Evolutionary conservation across 2,797 vertebrate species (phyloP).

Genomic region (Ibycter americanus): DNA sequence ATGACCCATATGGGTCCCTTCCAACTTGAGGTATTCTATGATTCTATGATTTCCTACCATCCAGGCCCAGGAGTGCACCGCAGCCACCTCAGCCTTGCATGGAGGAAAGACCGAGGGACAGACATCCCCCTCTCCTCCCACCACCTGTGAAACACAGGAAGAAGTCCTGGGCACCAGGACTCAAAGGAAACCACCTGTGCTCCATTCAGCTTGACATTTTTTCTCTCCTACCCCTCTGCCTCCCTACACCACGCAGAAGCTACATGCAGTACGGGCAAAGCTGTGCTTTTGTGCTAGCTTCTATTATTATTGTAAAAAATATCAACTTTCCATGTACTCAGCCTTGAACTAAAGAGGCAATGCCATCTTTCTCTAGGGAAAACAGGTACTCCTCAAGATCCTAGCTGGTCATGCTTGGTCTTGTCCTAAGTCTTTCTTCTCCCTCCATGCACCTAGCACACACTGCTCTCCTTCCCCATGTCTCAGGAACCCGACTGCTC

Average conservation of each 20-base stretch:
- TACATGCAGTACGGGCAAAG: neutral
- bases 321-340: neutral
- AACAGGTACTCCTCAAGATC: neutral
- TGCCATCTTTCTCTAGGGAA: neutral
- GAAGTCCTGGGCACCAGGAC: neutral
- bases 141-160: rapidly evolving
- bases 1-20: neutral
- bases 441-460: neutral
- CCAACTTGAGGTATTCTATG: neutral
- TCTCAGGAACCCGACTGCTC: neutral
- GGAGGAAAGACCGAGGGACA: neutral
- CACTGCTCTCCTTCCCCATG: neutral
- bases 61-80: neutral
- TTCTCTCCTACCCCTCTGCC: neutral
- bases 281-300: neutral
- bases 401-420: neutral
- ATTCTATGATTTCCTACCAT: neutral
- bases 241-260: neutral
- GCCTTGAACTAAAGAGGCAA: neutral
- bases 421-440: neutral
- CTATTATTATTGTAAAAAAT: neutral
- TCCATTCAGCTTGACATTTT: neutral
- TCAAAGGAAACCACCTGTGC: rapidly evolving
- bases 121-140: neutral
- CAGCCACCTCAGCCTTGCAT: neutral